Evolutionary conservation across 2,797 vertebrate genomes (phyloP).

Genomic region (Gymnothorax javanicus): DNA sequence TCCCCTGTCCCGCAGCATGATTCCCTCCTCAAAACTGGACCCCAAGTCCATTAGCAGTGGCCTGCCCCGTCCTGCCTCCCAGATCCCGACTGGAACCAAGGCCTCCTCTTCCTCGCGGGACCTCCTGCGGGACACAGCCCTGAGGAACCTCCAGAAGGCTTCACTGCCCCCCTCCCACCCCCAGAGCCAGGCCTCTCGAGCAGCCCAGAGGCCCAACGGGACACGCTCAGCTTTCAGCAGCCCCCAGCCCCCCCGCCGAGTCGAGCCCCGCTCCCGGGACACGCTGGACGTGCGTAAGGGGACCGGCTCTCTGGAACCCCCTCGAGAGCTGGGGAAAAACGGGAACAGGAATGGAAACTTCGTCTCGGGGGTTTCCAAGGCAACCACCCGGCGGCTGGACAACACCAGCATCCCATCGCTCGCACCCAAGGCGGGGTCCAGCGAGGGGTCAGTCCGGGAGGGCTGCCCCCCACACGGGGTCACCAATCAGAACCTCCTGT

Average conservation of each 20-base stretch:
- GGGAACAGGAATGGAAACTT: slow-evolving; percentile 71
- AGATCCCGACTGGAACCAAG: slow-evolving; percentile 55
- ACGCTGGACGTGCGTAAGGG: slow-evolving; percentile 56
- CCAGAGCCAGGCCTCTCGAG: slow-evolving; percentile 20
- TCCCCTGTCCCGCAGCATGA: slow-evolving; percentile 70
- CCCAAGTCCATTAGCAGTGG: slow-evolving; percentile 45
- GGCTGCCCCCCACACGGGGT: slow-evolving; percentile 33
- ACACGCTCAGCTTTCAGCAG: slow-evolving; percentile 75
- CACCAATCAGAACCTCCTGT: slow-evolving; percentile 56
- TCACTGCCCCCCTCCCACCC: slow-evolving; percentile 48
- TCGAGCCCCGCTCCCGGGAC: slow-evolving; percentile 57
- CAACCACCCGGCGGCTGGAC: slow-evolving; percentile 47
- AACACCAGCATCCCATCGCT: slow-evolving; percentile 49
- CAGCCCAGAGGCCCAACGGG: slow-evolving; percentile 24
- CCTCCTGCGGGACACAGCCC: slow-evolving; percentile 47
- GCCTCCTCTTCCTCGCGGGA: slow-evolving; percentile 54
- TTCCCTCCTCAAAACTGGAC: slow-evolving; percentile 68
- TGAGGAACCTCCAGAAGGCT: slow-evolving; percentile 59
- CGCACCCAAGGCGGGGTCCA: slow-evolving; percentile 20
- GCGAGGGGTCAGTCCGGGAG: slow-evolving; percentile 24
- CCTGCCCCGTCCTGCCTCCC: slow-evolving; percentile 52
- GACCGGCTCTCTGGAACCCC: slow-evolving; percentile 51
- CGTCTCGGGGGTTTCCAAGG: slow-evolving; percentile 40
- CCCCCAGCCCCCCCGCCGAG: slow-evolving; percentile 62
- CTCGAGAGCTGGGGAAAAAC: slow-evolving; percentile 55